A percentile compares a stretch with the other conserved stretches of the same genome.
Conservation (phyloP, 2,888 invertebrate genomes). For the Scaptomyza tumidula region DNA sequence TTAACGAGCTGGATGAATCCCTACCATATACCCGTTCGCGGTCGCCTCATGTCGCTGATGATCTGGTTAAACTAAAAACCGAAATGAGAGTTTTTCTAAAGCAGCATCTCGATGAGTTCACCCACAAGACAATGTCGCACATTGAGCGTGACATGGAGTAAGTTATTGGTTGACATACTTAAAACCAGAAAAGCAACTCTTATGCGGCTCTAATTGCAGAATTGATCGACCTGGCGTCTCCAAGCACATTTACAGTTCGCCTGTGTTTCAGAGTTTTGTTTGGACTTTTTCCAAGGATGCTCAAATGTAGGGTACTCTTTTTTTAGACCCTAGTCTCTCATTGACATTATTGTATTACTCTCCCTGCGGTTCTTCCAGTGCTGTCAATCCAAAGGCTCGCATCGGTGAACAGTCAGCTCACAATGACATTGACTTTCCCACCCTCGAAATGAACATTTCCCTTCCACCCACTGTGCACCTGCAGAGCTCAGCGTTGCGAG, state of each 20-base stretch:
- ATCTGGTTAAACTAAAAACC: slow-evolving; percentile 80
- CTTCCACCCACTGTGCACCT: slow-evolving; percentile 85
- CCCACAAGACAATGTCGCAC: slow-evolving; percentile 83
- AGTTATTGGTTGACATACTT: slow-evolving; percentile 31
- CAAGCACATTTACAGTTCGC: slow-evolving; percentile 82
- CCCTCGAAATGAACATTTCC: slow-evolving; percentile 84
- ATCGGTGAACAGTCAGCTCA: slow-evolving; percentile 82
- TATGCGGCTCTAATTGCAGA: slow-evolving; percentile 52
- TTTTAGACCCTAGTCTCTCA: neutral
- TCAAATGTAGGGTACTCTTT: slow-evolving; percentile 68
- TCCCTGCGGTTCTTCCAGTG: slow-evolving; percentile 37
- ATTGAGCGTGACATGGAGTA: slow-evolving; percentile 84
- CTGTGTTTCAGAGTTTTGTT: slow-evolving; percentile 82
- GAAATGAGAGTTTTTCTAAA: slow-evolving; percentile 82
- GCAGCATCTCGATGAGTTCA: slow-evolving; percentile 83
- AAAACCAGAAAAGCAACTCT: neutral
- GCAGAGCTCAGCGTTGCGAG: slow-evolving; percentile 85
- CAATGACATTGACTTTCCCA: slow-evolving; percentile 85
- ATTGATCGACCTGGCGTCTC: slow-evolving; percentile 82
- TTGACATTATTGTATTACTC: neutral
- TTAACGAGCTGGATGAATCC: slow-evolving; percentile 82
- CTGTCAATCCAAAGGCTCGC: slow-evolving; percentile 77
- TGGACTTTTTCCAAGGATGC: slow-evolving; percentile 83
- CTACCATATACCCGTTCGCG: slow-evolving; percentile 65
- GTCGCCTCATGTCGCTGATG: slow-evolving; percentile 68